phyloP scores from a whole-genome alignment of 2,113 vertebrate species.

The Gallinago undulata region DNA sequence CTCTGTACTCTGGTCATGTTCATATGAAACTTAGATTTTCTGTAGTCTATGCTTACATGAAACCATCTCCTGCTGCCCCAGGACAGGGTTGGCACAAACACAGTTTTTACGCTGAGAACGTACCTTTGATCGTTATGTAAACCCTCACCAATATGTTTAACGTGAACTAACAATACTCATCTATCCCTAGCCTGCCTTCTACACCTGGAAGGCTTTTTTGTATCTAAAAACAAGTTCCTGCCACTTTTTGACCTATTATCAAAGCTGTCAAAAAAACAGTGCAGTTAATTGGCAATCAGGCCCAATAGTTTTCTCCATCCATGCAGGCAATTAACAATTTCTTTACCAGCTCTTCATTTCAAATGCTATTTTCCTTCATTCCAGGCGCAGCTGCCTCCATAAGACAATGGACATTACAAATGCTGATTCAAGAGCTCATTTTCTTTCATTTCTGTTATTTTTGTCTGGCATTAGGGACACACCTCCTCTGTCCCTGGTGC shows the following conservation, averaged over 20 bases:
- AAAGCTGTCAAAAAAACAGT: not conserved
- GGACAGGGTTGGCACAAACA: not conserved
- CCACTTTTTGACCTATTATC: not conserved
- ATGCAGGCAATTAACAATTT: conserved; percentile 8
- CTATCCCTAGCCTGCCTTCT: not conserved
- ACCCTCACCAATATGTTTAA: not conserved
- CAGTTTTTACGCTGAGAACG: not conserved
- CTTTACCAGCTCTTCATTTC: conserved; percentile 28
- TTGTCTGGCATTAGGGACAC: not conserved
- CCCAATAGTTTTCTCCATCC: not conserved
- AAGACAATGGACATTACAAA: not conserved
- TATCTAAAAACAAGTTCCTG: not conserved
- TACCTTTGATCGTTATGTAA: not conserved
- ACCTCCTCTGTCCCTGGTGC: not conserved
- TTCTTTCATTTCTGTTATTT: conserved; percentile 26
- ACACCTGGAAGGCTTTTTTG: not conserved
- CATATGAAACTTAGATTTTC: not conserved
- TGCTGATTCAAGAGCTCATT: conserved; percentile 31
- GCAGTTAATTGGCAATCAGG: not conserved
- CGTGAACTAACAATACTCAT: not conserved
- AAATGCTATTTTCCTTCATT: conserved; percentile 17
- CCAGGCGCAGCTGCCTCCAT: not conserved
- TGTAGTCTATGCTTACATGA: not conserved
- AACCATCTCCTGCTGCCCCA: not conserved
- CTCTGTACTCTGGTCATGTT: accelerated